phyloP scores from a whole-genome alignment of 2,797 vertebrate species.

The Echiichthys vipera region DNA sequence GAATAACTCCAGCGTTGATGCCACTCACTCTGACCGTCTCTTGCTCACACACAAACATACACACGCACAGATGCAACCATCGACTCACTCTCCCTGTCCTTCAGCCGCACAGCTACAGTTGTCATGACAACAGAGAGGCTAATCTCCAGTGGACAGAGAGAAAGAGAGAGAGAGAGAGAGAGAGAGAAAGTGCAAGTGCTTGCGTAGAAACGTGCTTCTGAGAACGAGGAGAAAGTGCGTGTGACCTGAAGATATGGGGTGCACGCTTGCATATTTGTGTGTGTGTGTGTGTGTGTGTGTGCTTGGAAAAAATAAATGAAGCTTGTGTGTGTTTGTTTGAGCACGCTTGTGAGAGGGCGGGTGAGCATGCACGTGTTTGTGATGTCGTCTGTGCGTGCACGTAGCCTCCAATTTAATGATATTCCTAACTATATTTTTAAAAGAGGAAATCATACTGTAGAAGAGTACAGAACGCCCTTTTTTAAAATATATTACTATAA shows the following conservation, averaged over 20 bases:
- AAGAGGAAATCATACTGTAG: not conserved
- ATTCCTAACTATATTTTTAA: not conserved
- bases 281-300: not conserved
- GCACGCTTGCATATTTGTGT: slow-evolving; percentile 23
- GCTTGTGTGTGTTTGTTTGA: not conserved
- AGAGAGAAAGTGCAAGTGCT: slow-evolving; percentile 38
- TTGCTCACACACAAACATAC: not conserved
- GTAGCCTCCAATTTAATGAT: not conserved
- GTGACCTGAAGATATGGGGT: slow-evolving; percentile 36
- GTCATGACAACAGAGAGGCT: slow-evolving; percentile 80
- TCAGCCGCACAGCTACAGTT: slow-evolving; percentile 64
- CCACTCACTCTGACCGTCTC: slow-evolving; percentile 18
- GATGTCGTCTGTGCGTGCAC: not conserved
- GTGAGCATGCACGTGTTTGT: slow-evolving; percentile 4
- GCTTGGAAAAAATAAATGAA: not conserved
- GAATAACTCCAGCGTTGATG: slow-evolving; percentile 4
- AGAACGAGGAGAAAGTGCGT: slow-evolving; percentile 1
- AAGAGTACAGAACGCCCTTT: not conserved
- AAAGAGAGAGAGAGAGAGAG: slow-evolving; percentile 16
- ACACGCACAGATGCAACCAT: slow-evolving; percentile 25
- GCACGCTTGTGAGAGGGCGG: not conserved
- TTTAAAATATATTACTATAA: not conserved
- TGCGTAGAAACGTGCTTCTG: slow-evolving; percentile 44
- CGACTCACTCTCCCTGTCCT: slow-evolving; percentile 51
- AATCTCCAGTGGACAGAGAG: slow-evolving; percentile 72